A percentile compares a stretch with the other conserved stretches of the same genome.
phyloP scores from a whole-genome alignment of 2,113 vertebrate genomes.

The Nansenia antarctica region DNA sequence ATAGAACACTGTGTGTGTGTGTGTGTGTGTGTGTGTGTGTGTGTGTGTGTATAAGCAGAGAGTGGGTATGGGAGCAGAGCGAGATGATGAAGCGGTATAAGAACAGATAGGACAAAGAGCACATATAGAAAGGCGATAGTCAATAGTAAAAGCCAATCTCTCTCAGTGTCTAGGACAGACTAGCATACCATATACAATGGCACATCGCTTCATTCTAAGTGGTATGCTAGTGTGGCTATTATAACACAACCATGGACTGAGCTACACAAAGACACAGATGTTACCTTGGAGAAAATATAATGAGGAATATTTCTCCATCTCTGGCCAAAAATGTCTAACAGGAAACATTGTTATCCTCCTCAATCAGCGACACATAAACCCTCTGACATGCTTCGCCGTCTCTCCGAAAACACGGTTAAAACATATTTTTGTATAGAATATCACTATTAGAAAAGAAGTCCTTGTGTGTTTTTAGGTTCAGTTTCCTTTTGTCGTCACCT shows the following conservation, averaged over 20 bases:
- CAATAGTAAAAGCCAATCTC: not conserved
- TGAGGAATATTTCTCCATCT: not conserved
- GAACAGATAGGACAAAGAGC: not conserved
- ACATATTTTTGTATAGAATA: slow-evolving; percentile 67
- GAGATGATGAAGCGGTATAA: not conserved
- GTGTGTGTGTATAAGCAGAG: not conserved
- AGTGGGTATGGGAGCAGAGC: not conserved
- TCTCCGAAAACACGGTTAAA: slow-evolving; percentile 70
- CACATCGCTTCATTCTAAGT: no score
- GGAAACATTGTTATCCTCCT: slow-evolving; percentile 9
- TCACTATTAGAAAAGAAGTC: slow-evolving; percentile 71
- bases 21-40: not conserved
- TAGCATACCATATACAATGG: not conserved
- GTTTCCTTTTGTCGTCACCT: slow-evolving; percentile 50
- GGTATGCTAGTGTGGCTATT: not conserved
- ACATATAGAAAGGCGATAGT: not conserved
- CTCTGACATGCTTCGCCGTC: slow-evolving; percentile 61
- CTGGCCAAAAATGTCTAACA: not conserved
- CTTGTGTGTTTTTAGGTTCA: slow-evolving; percentile 36
- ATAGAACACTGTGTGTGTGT: slow-evolving; percentile 17
- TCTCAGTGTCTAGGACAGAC: not conserved
- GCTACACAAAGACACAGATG: not conserved
- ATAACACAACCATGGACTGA: not conserved
- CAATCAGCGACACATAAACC: slow-evolving; percentile 27
- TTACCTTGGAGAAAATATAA: not conserved